Conservation (phyloP, 1,140 invertebrate genomes). For the Zaprionus inermis region DNA sequence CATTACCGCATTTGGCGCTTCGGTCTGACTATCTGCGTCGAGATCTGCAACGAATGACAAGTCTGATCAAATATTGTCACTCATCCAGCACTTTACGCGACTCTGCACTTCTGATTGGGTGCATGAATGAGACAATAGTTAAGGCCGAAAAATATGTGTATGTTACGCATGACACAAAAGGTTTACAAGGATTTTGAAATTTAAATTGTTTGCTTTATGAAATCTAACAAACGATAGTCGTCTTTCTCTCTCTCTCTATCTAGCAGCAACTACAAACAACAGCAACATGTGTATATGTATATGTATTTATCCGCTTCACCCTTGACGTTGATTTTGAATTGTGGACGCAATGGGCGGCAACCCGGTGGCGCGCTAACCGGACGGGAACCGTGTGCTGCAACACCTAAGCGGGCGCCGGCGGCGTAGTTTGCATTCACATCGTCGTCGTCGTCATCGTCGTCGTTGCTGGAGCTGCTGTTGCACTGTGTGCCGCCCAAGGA, state of each 20-base stretch:
- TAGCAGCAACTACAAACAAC: constrained; percentile 25
- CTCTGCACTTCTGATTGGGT: not conserved
- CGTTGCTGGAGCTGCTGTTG: constrained; percentile 61
- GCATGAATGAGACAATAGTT: not conserved
- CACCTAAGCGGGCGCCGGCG: constrained; percentile 15
- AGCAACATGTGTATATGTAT: not conserved
- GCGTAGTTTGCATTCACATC: constrained; percentile 51
- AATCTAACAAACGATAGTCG: not conserved
- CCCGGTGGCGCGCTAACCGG: constrained; percentile 74
- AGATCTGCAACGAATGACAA: constrained; percentile 64
- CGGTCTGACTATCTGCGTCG: constrained; percentile 82
- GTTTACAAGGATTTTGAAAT: constrained; percentile 56
- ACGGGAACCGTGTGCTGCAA: constrained; percentile 25
- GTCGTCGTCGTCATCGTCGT: constrained; percentile 55
- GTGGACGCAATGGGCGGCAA: constrained; percentile 53
- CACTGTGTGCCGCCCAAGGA: constrained; percentile 52
- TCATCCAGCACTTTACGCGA: not conserved
- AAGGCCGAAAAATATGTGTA: not conserved
- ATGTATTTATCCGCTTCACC: constrained; percentile 51
- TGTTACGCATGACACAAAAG: constrained; percentile 1
- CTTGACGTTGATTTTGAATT: constrained; percentile 70
- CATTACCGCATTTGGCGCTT: constrained; percentile 70
- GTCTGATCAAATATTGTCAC: not conserved
- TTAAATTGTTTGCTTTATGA: not conserved
- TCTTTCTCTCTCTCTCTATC: not conserved